Evolutionary conservation across 2,113 vertebrate species (phyloP), one percentile per base, ranked within the genome.

Genomic region (Nibea coibor): DNA sequence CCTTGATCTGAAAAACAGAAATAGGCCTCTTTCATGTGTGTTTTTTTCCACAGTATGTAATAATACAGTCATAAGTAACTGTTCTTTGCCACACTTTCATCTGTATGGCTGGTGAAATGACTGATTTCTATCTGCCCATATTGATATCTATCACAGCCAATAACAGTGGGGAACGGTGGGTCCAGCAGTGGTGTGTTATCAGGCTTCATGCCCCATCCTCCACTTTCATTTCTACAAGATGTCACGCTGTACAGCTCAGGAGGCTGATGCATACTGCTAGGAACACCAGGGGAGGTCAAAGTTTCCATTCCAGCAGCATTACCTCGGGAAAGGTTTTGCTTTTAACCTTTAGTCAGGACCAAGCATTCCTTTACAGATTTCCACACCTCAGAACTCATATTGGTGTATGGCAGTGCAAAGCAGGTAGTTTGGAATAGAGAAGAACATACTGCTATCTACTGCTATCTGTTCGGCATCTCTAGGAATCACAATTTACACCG

Each of bases 91-190:
- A 62, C 8, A 2, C 63, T 81, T 90, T 79, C 61, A 80, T 88
- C 57, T 78, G 64, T 67, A 50, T 20, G 79, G 70, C 28, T 9
- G 15, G 53, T 76, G 72, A 88, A 88, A 91, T 86, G 71, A 88
- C 80, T 82, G 81, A 84, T 91, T 48, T 39, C 4, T 72, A 90
- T 91, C 86, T 79, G 59, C 48, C 74, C 57, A 67, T 85, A 65
- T 72, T 68, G 75, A 88, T 85, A 63, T 68, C 51, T 59, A 79
- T 83, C 82, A 73, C 78, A 84, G 6, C 43, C 76, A 87, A 86
- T 86, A 89, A 85, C 65, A 75, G 14, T 10, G 4, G 16, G 58
- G 57, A 57, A 50, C 0, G 3, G 20, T 28, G 58, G 39, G 66
- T 68, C 61, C 65, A 77, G 72, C 22, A 72, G 62, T 20, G 72